Evolutionary conservation across 2,113 vertebrate genomes (phyloP), one percentile per base, ranked within the genome.

Genomic region (Tenrec ecaudatus): DNA sequence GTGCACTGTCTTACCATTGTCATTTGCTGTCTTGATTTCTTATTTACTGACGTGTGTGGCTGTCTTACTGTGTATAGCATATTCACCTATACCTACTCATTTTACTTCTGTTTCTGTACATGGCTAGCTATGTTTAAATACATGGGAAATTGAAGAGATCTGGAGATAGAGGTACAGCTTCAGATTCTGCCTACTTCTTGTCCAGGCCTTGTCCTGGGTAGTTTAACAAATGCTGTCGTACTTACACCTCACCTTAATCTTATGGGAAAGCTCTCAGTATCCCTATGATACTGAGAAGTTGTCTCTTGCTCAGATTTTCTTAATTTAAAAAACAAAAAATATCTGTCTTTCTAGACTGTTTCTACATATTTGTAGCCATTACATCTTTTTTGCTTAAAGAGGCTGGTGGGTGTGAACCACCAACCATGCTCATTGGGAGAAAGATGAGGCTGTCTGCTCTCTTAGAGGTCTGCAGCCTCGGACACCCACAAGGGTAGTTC

Each of bases 81-180:
- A 0, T 81, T 40, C 40, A 22, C 14, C 0, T 17, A 0, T 0
- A 0, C 15, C 3, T 40, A 53, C 47, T 53, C 47, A 53, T 53
- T 53, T 14, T 53, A 53, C 47, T 40, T 0, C 20, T 76, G 38
- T 53, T 5, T 12, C 3, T 31, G 1, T 20, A 17, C 66, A 0
- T 31, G 31, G 12, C 29, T 22, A 8, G 69, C 53, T 31, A 82
- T 29, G 27, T 58, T 31, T 43, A 68, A 29, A 62, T 8, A 1
- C 22, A 0, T 11, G 68, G 73, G 23, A 38, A 17, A 11, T 1
- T 31, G 62, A n/a, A 71, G 80, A 77, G 80, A 77, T 43, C 76
- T 1, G 33, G 6, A 16, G 71, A 25, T 25, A 1, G 40, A 36
- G 22, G 27, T 6, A 3, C 71, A 68, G 80, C 43, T 31, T 82